Evolutionary conservation across 2,888 invertebrate species (phyloP).

Genomic region (Adela reaumurella): DNA sequence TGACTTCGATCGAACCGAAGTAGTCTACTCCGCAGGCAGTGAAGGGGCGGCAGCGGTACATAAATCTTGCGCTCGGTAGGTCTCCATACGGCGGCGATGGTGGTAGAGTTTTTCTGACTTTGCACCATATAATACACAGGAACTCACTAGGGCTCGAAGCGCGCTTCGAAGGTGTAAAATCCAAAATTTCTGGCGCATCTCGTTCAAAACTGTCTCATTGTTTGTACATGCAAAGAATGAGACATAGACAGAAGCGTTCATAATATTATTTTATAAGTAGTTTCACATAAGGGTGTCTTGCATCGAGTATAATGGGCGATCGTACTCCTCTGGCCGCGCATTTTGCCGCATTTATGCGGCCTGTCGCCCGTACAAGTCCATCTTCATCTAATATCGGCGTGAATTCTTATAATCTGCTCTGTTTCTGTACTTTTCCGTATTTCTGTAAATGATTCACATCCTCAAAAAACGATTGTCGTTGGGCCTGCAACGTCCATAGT

Average conservation of each 20-base stretch:
- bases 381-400: background rate
- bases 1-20: no score
- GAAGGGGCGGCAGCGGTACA: background rate
- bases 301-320: background rate
- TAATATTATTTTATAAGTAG: constrained; percentile 4
- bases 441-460: no score
- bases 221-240: constrained; percentile 6
- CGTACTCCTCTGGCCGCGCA: no score
- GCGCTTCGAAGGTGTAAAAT: constrained; percentile 7
- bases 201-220: constrained; percentile 7
- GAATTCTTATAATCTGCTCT: no score
- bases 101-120: constrained; percentile 4
- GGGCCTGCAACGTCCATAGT: background rate
- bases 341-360: background rate
- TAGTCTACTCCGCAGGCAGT: constrained; percentile 3
- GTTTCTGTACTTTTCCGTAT: no score
- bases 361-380: background rate
- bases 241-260: background rate
- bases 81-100: constrained; percentile 6
- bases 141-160: constrained; percentile 1
- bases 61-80: constrained; percentile 3
- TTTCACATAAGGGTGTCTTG: background rate
- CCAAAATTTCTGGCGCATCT: constrained; percentile 8
- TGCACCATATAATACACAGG: constrained; percentile 9
- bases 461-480: background rate